Evolutionary conservation across 35 echinoderm and acorn worm genomes (phyloP).

Genomic region (Heliocidaris tuberculata): DNA sequence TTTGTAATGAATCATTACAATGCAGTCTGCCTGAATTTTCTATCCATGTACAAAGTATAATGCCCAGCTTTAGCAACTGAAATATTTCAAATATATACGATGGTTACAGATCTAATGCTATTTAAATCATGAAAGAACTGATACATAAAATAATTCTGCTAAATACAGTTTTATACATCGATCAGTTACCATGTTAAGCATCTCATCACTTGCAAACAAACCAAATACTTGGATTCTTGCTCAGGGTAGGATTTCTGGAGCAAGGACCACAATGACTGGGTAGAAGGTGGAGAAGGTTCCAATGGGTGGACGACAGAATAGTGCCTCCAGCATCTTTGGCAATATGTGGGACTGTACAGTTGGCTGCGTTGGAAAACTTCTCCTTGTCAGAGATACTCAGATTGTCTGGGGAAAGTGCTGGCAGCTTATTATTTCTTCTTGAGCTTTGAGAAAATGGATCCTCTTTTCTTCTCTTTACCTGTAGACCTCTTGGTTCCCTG

Average conservation of each 20-base stretch:
- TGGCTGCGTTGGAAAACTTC: not conserved
- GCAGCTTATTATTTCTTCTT: slow-evolving; percentile 49
- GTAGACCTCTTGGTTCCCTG: slow-evolving; percentile 50
- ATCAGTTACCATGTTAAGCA: not conserved
- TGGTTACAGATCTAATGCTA: not conserved
- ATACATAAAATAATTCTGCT: not conserved
- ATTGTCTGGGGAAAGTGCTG: not conserved
- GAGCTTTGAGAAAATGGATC: slow-evolving; percentile 60
- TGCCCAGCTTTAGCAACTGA: not conserved
- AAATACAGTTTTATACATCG: not conserved
- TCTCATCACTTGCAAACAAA: not conserved
- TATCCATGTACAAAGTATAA: not conserved
- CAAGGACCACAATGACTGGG: no score
- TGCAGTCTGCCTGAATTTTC: not conserved
- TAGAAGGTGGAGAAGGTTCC: no score
- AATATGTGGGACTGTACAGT: not conserved
- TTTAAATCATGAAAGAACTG: not conserved
- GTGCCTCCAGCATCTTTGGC: not conserved
- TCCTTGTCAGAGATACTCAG: not conserved
- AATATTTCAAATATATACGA: not conserved
- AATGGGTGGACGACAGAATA: no score
- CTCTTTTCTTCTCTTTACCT: slow-evolving; percentile 51
- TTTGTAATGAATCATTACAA: no score
- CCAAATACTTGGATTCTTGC: not conserved
- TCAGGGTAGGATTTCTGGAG: no score